Evolutionary conservation across 2,797 vertebrate genomes (phyloP), one percentile per base, ranked within the genome.

Genomic region (Onychomys leucogaster): DNA sequence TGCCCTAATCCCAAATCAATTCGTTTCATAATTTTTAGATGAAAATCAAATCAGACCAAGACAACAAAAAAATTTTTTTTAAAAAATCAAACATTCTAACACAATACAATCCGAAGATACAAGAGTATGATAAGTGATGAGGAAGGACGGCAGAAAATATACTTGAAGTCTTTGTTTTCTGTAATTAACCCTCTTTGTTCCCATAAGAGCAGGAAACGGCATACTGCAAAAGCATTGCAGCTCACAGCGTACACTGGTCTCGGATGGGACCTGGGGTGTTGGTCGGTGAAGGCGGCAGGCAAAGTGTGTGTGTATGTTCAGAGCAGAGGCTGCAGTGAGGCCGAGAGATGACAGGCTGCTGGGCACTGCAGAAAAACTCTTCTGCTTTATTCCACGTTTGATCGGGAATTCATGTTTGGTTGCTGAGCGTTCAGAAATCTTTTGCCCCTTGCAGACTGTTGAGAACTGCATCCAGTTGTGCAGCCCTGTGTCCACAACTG

Each of bases 251-350:
- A 29, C 25, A 0, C 9, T 19, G 34, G n/a, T 0, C 25, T 41
- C 52, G 2, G 34, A 5, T 29, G 2, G 23, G 67, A 29, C 23
- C 65, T 52, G n/a, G 9, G 27, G 37, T 6, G 9, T 43, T 19
- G 16, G 23, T 9, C 2, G 5, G 27, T 14, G 6, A 19, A 1
- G 14, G 52, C 2, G 11, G 27, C 17, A 41, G 5, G 16, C n/a
- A 32, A 5, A 49, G n/a, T 41, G n/a, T 6, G 25, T 0, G 0
- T 41, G 27, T 0, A 5, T 57, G 8, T 19, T 41, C 52, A 7
- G n/a, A 57, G 57, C 85, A 29, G 34, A 41, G 49, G 67, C 69
- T 29, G 1, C 52, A 1, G 16, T 19, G 49, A 73, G 6, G n/a
- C 57, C 7, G 23, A 73, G 85, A 19, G 19, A 29, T 29, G n/a